Evolutionary conservation across 2,113 vertebrate genomes (phyloP), one percentile per base, ranked within the genome.

Genomic region (Thomomys bottae): DNA sequence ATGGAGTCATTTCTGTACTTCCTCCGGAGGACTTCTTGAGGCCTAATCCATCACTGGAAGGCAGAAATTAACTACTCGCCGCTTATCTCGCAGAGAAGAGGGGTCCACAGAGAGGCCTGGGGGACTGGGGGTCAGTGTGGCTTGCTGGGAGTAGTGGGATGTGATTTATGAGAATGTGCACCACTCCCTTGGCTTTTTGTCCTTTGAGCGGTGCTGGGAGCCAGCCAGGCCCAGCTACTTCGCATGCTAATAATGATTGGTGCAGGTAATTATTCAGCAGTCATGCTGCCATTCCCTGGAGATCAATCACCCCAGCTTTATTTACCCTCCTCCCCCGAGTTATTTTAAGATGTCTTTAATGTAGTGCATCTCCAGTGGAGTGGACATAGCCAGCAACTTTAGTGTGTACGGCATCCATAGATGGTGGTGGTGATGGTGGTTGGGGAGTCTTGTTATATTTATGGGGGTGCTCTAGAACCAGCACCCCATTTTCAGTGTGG

Each of bases 171-270:
- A 94, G 95, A 94, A 97, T 94, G 91, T 96, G 93, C 9, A 17
- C 28, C 0, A 91, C 90, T 97, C 96, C 92, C 95, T 89, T 95
- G 97, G 94, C 96, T 96, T 97, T 93, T 97, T 97, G 95, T 97
- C 96, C 97, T 97, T 95, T 87, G 84, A 95, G 96, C 89, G 89
- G 96, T 89, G 97, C 96, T 97, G 97, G 96, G 96, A 97, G 93
- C 86, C 90, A 94, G 96, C 84, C 95, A 95, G 88, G 91, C 96
- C 83, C 38, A 92, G 68, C 94, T 97, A 81, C 96, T 97, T 97
- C 98, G 97, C 97, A 98, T 97, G 84, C 95, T 97, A 97, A 98
- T 97, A 97, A 98, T 96, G 95, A 96, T 91, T 18, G 32, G 92
- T 97, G 96, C 94, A 91, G 96, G 96, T 97, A 97, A 97, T 98